phyloP scores from a whole-genome alignment of 30 jellyfish, hydroid and myxozoan species.

The Rhopilema esculentum region DNA sequence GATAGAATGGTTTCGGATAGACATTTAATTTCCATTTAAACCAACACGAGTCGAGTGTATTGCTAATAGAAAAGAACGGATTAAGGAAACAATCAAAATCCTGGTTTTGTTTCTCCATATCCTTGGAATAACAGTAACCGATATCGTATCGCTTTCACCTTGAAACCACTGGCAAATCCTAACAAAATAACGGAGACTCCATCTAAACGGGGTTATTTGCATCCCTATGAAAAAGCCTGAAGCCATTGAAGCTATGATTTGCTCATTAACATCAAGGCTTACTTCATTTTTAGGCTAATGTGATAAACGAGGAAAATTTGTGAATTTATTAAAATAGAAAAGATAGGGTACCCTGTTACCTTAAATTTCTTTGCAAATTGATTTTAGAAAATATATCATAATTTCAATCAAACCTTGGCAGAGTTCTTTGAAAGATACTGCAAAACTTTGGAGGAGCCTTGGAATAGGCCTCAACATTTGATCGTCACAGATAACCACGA shows the following conservation, averaged over 20 bases:
- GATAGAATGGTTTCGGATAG: not conserved
- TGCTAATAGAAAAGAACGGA: not conserved
- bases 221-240: not conserved
- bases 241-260: not conserved
- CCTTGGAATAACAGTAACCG: not conserved
- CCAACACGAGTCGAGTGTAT: not conserved
- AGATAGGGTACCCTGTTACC: too few species aligned
- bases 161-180: not conserved
- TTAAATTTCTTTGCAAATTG: too few species aligned
- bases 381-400: too few species aligned
- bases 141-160: not conserved
- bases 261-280: not conserved
- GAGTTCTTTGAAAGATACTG: too few species aligned
- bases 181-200: not conserved
- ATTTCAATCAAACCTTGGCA: too few species aligned
- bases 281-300: not conserved
- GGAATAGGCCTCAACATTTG: too few species aligned
- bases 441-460: too few species aligned
- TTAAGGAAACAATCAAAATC: not conserved
- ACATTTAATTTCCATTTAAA: not conserved
- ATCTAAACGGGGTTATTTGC: not conserved
- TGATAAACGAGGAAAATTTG: too few species aligned
- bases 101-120: not conserved
- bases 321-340: too few species aligned
- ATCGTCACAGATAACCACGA: too few species aligned